These are phyloP conservation scores for Torymus texanus DNA, from an alignment of 2,888 invertebrate genomes.

Conservation along the genomic window DNA sequence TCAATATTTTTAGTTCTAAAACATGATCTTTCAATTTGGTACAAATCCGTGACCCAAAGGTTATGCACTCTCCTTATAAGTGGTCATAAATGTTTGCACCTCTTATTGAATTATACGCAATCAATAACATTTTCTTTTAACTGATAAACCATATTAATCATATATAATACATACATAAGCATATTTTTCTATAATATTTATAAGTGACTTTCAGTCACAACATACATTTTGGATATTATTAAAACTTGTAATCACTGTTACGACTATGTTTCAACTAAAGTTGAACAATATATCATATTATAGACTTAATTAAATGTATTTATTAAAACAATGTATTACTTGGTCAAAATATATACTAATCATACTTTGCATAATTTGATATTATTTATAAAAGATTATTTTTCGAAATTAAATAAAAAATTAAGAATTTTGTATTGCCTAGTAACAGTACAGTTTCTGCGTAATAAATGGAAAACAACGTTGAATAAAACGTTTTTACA, in stretches of 20 bases:
- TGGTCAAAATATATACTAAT: constrained; percentile 1
- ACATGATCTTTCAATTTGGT: too few species aligned
- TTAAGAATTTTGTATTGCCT: not conserved
- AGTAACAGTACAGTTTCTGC: not conserved
- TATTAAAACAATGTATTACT: not conserved
- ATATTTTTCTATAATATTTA: constrained; percentile 28
- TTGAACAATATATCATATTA: not conserved
- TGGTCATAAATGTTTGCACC: not conserved
- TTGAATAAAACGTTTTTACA: constrained; percentile 26
- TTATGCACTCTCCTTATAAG: too few species aligned
- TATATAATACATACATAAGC: constrained; percentile 25
- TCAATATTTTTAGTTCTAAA: too few species aligned
- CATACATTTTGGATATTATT: constrained; percentile 10
- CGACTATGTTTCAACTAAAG: not conserved
- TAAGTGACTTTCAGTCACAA: constrained; percentile 13
- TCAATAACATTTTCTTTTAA: constrained; percentile 3
- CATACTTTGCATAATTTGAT: too few species aligned
- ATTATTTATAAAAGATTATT: too few species aligned
- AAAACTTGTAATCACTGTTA: constrained; percentile 3
- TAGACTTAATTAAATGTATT: not conserved
- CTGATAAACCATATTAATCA: constrained; percentile 11
- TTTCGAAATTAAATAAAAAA: too few species aligned
- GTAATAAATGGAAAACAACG: constrained; percentile 2
- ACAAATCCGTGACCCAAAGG: too few species aligned
- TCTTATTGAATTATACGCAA: not conserved